Base-by-base conservation (phyloP, 2,888 invertebrate species). In the Dilophus febrilis region DNA sequence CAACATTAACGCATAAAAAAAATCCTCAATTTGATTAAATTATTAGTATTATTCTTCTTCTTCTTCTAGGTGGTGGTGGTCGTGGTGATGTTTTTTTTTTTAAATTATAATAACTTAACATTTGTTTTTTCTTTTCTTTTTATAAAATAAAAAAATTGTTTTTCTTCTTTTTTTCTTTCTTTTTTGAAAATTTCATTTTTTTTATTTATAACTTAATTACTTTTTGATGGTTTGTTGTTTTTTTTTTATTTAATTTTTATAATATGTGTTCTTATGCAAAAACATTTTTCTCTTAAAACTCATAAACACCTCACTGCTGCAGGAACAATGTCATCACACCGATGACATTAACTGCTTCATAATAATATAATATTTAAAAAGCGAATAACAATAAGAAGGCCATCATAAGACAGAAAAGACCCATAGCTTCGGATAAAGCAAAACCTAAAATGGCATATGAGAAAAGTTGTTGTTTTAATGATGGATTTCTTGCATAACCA, bases 321-420 rank as follows among this genome's bases (percentile, higher is more conserved):
- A n/a, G n/a, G n/a, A n/a, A n/a, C n/a, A n/a, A n/a, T n/a, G n/a
- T n/a, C n/a, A n/a, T n/a, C n/a, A n/a, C n/a, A n/a, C n/a, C n/a
- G n/a, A n/a, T n/a, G n/a, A 22, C 5, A 22, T 6, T 22, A 22
- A 22, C 22, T 8, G 8, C 22, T 22, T 22, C 22, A n/a, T 35
- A 35, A 35, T 26, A 26, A 37, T 17, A 29, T 29, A 29, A 12
- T 40, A 52, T 57, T 71, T 84, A 94, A 68, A 92, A 80, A 58
- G 90, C 92, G 68, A 91, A 97, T 56, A 97, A 72, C 69, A 97
- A 77, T 58, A 97, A 70, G 75, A 97, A 95, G 48, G 92, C 90
- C 74, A 97, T 91, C 91, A 95, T 94, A 57, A 97, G 72, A 73
- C 94, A 94, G 73, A 97, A 97, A 47, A 98, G 77, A 59, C 94